These are phyloP conservation scores for Xylocampa areola DNA, from an alignment of 2,888 invertebrate genomes.

Conservation along the genomic window DNA sequence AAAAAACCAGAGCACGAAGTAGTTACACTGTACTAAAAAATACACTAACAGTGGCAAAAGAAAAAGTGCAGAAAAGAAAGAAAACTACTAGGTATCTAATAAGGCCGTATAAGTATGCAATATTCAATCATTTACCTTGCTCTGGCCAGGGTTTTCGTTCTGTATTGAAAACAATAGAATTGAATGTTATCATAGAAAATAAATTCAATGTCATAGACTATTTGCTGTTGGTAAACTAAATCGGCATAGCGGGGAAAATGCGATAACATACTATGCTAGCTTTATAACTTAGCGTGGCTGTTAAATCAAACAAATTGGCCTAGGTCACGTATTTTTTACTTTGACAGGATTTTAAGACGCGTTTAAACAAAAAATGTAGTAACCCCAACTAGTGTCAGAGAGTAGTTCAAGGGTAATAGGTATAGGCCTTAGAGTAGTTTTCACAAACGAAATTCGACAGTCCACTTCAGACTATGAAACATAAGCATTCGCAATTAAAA, in stretches of 20 bases:
- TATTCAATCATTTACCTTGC: slow-evolving; percentile 72
- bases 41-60: slow-evolving; percentile 24
- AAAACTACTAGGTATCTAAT: slow-evolving; percentile 20
- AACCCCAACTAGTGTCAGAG: too few relatives aligned
- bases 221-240: slow-evolving; percentile 9
- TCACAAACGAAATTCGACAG: too few relatives aligned
- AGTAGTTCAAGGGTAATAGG: too few relatives aligned
- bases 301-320: slow-evolving; percentile 11
- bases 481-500: too few relatives aligned
- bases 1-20: slow-evolving; percentile 15
- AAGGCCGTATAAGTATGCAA: slow-evolving; percentile 31
- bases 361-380: not conserved
- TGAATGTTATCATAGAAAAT: slow-evolving; percentile 40
- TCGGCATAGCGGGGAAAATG: slow-evolving; percentile 4
- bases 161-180: slow-evolving; percentile 67
- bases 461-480: too few relatives aligned
- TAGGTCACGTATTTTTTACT: not conserved
- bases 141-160: slow-evolving; percentile 69
- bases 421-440: too few relatives aligned
- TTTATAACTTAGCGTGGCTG: not conserved
- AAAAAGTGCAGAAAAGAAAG: slow-evolving; percentile 23
- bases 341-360: not conserved
- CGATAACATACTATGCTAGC: slow-evolving; percentile 8
- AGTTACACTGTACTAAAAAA: slow-evolving; percentile 20
- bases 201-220: slow-evolving; percentile 10